Conservation (phyloP, 2,797 vertebrate genomes). For the Erpetoichthys calabaricus region DNA sequence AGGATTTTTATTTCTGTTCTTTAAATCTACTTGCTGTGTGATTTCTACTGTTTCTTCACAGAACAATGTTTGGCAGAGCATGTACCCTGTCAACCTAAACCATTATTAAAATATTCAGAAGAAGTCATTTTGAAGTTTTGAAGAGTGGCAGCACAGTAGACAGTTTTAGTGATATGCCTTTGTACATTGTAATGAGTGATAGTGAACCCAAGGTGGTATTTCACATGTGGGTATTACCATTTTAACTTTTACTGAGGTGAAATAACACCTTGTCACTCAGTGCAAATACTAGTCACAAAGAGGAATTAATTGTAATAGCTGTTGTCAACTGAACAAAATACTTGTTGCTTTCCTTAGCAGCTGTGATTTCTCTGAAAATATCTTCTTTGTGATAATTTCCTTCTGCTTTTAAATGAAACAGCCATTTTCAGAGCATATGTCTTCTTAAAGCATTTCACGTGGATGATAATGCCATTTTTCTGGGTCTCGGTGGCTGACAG, state of each 20-base stretch:
- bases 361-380: slow-evolving; percentile 56
- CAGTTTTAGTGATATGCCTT: slow-evolving; percentile 30
- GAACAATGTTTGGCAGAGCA: neutral
- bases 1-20: neutral
- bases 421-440: slow-evolving; percentile 19
- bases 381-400: slow-evolving; percentile 42
- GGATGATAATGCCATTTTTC: neutral
- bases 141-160: slow-evolving; percentile 30
- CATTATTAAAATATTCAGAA: slow-evolving; percentile 5
- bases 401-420: slow-evolving; percentile 36
- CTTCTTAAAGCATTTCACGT: neutral
- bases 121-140: slow-evolving; percentile 15
- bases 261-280: slow-evolving; percentile 88
- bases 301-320: slow-evolving; percentile 86
- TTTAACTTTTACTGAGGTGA: slow-evolving; percentile 76
- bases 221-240: slow-evolving; percentile 65
- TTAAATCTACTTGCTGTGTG: neutral
- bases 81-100: neutral
- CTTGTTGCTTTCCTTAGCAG: slow-evolving; percentile 73
- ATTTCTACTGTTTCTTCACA: neutral
- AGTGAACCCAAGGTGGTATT: slow-evolving; percentile 51
- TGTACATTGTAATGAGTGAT: slow-evolving; percentile 37
- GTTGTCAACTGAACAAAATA: slow-evolving; percentile 73
- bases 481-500: neutral
- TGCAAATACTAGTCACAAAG: slow-evolving; percentile 76